Percentiles rank a stretch among this genome's conserved stretches.
These are phyloP conservation scores for Philypnodon macrostomus DNA, from an alignment of 2,797 vertebrate species.

Conservation along the genomic window DNA sequence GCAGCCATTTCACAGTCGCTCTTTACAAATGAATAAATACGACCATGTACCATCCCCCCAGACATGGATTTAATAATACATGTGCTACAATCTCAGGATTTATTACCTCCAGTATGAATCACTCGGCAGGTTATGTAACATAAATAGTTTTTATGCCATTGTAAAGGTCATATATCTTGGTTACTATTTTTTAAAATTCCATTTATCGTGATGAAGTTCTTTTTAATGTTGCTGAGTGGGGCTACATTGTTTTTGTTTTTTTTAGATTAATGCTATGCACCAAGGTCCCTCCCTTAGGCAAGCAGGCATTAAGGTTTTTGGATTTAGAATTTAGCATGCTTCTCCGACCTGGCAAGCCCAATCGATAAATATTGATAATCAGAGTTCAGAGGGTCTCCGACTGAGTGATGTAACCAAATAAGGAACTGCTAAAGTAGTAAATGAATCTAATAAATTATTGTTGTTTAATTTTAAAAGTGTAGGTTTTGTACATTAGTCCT, in stretches of 20 bases:
- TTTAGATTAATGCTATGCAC: constrained; percentile 16
- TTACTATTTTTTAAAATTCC: constrained; percentile 18
- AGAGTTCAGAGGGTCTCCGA: too few species aligned
- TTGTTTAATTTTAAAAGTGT: too few species aligned
- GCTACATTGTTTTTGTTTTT: constrained; percentile 17
- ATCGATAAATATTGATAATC: too few species aligned
- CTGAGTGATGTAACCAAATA: too few species aligned
- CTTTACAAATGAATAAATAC: constrained; percentile 6
- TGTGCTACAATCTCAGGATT: constrained; percentile 7
- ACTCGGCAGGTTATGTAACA: constrained; percentile 32
- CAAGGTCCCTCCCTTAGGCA: constrained; percentile 12
- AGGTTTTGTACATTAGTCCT: too few species aligned
- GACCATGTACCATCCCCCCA: neutral
- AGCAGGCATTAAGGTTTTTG: too few species aligned
- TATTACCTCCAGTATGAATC: constrained; percentile 22
- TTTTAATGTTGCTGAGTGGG: constrained; percentile 12
- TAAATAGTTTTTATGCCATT: constrained; percentile 33
- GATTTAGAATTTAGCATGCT: too few species aligned
- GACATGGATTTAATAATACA: constrained; percentile 32
- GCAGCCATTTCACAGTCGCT: neutral
- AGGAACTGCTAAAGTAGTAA: too few species aligned
- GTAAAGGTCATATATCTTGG: constrained; percentile 35
- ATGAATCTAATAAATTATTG: too few species aligned
- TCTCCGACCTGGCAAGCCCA: too few species aligned
- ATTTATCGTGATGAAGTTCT: constrained; percentile 23